Evolutionary conservation across 2,797 vertebrate genomes (phyloP), one percentile per base, ranked within the genome.

Genomic region (Vultur gryphus): DNA sequence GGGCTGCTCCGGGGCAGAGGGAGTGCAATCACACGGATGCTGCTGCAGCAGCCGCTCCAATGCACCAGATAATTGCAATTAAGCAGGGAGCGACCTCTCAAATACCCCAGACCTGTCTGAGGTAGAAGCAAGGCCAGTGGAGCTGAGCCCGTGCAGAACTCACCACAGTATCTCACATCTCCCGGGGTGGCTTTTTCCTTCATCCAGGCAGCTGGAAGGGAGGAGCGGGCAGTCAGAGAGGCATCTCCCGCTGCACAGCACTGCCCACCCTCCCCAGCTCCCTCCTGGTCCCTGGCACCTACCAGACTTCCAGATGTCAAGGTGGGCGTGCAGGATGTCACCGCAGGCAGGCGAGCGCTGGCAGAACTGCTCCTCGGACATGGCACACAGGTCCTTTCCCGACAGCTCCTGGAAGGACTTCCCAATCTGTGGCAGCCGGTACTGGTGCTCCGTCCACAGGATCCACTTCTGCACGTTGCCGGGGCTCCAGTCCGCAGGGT

Each of bases 221-320:
- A 95, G 94, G 88, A 84, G 28, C 1, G 1, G 25, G 65, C 1
- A 4, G 15, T 90, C 65, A 93, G 72, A 46, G 41, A n/a, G 49
- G 57, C 16, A 3, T 9, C 33, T 52, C 57, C 48, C 3, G 13
- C 55, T 7, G 43, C 33, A 10, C 26, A 28, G 80, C 66, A 70
- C 55, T 19, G 1, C 71, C 64, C 69, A 1, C 66, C 69, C 57
- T 64, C 41, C 64, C 35, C 80, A 31, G 79, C 80, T 46, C 24
- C 52, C 37, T 51, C 70, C 58, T 0, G 0, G 26, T 33, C 78
- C 15, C 67, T 4, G 1, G n/a, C 28, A 62, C 93, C 64, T 70
- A 99, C 99, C 99, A 96, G 99, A 99, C 94, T 99, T 99, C 99
- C 99, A 99, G 96, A 99, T 99, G 97, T 99, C 99, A 64, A 99